These are phyloP conservation scores for Pterocles orientalis DNA, from an alignment of 2,113 vertebrate species.

Conservation along the genomic window DNA sequence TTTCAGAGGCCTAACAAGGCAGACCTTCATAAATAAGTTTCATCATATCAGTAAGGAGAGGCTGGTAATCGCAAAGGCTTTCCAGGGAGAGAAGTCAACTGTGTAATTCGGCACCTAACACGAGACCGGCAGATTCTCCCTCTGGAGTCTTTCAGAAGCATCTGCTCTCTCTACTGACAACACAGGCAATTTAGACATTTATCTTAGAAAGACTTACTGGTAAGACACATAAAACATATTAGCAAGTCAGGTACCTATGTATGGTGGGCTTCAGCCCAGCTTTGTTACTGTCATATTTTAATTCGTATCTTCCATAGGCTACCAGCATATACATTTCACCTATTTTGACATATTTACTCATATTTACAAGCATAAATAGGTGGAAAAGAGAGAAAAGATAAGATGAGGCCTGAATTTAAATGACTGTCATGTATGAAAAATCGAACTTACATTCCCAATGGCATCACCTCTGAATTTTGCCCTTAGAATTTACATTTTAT, in stretches of 20 bases:
- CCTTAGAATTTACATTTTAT: slow-evolving; percentile 60
- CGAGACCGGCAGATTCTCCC: neutral
- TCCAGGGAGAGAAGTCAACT: neutral
- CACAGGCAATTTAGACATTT: neutral
- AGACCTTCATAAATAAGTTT: neutral
- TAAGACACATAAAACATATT: neutral
- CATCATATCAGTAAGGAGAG: neutral
- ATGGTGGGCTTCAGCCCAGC: neutral
- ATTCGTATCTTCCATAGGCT: neutral
- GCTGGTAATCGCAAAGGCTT: neutral
- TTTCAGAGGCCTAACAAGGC: neutral
- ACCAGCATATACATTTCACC: neutral
- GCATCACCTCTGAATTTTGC: slow-evolving; percentile 50
- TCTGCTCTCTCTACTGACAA: neutral
- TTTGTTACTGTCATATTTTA: neutral
- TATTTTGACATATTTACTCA: neutral
- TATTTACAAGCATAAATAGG: neutral
- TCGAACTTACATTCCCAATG: neutral
- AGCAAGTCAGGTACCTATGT: neutral
- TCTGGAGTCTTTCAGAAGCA: neutral
- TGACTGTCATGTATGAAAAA: slow-evolving; percentile 5
- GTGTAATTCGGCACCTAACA: accelerated
- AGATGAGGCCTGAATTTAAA: slow-evolving; percentile 36
- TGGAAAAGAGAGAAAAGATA: neutral
- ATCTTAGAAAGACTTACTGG: neutral